Evolutionary conservation across 2,888 invertebrate species (phyloP), one percentile per base, ranked within the genome.

Genomic region (Phalera bucephala): DNA sequence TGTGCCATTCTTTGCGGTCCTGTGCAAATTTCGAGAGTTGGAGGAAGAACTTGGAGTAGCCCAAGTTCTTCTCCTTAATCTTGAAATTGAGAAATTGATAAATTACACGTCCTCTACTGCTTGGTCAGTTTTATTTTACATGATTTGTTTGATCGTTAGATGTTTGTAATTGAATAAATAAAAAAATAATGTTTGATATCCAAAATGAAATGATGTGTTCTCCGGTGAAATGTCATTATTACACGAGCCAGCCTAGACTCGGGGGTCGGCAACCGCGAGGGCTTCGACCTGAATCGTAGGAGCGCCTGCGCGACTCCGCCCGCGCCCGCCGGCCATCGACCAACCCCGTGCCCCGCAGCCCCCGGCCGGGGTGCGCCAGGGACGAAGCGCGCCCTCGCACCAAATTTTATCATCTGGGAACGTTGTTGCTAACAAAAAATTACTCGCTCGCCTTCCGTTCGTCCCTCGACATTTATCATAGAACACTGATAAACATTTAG

Each of bases 221-320:
- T 53, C 56, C 60, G 55, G 55, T 60, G 58, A 54, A 61, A 64
- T 59, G 53, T 51, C 59, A 64, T 62, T 60, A 67, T 70, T 58
- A 45, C 46, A 64, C 65, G 61, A 57, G 65, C 64, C 64, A n/a
- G 72, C 72, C 74, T 78, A 79, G 78, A 76, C 69, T 51, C 59
- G 59, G 74, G 74, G 88, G 86, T 86, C 85, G 84, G 78, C 76
- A 83, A 80, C 80, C 85, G 80, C 64, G 77, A 83, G 85, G 81
- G 75, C 83, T 80, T 78, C 80, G 85, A 83, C 84, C 85, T 69
- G 74, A 48, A 64, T 52, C 45, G 65, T 36, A 52, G 58, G 56
- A 60, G 83, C 85, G 86, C 83, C 60, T 80, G 86, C 85, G 87
- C 85, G 80, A 65, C 74, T 79, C 69, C 75, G 69, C 72, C 71